Evolutionary conservation across 2,113 vertebrate species (phyloP).

Genomic region (Psettodes erumei): DNA sequence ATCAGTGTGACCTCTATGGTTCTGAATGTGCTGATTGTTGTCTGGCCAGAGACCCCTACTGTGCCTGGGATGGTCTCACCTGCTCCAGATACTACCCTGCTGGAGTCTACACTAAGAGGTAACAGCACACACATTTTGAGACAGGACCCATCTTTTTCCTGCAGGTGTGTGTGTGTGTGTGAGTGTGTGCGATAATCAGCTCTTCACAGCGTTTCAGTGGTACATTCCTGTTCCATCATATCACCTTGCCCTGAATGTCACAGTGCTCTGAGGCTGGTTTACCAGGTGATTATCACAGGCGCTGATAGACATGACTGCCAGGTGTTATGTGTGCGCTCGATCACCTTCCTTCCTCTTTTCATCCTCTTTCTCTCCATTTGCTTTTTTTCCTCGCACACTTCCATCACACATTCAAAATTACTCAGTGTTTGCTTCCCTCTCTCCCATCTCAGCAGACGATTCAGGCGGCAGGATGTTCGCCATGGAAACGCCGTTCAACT

Average conservation of each 20-base stretch:
- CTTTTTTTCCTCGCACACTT: conserved; percentile 29
- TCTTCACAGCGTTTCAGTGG: conserved; percentile 47
- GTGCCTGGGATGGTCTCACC: conserved; percentile 95
- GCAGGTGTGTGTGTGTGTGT: background rate
- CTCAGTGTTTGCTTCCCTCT: conserved; percentile 25
- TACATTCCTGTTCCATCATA: conserved; percentile 19
- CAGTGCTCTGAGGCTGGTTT: conserved; percentile 28
- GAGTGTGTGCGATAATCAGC: conserved; percentile 18
- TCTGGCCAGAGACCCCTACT: conserved; percentile 96
- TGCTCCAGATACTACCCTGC: conserved; percentile 93
- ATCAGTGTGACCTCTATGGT: conserved; percentile 96
- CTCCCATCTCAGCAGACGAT: conserved; percentile 83
- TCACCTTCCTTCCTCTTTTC: background rate
- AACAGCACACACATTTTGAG: conserved; percentile 32
- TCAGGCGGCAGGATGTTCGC: conserved; percentile 95
- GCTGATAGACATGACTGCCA: conserved; percentile 17
- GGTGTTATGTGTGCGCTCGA: conserved; percentile 42
- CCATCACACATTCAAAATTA: conserved; percentile 43
- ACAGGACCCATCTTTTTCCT: background rate
- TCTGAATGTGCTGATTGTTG: conserved; percentile 96
- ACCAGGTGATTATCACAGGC: conserved; percentile 40
- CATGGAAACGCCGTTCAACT: conserved; percentile 97
- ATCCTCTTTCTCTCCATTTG: conserved; percentile 14
- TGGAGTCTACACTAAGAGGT: conserved; percentile 91
- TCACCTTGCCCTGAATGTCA: conserved; percentile 48